These are phyloP conservation scores for Cylindroiulus punctatus DNA, from an alignment of 2,888 invertebrate species.

Conservation along the genomic window DNA sequence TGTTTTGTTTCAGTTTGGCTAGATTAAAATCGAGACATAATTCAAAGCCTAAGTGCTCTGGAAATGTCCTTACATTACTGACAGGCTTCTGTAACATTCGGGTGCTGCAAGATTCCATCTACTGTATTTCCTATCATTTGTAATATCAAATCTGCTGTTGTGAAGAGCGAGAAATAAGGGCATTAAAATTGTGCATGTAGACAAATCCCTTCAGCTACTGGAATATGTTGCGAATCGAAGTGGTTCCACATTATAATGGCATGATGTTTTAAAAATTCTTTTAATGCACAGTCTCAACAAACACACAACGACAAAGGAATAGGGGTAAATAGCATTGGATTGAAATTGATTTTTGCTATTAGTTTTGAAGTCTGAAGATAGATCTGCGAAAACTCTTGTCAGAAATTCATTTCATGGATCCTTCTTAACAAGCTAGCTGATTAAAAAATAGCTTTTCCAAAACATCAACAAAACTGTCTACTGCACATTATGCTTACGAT, in stretches of 20 bases:
- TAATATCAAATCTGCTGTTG: neutral
- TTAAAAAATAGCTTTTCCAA: too few species aligned
- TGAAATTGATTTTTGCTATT: too few species aligned
- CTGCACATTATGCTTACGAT: too few species aligned
- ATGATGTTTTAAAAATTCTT: too few species aligned
- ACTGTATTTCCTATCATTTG: neutral
- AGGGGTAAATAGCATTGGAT: too few species aligned
- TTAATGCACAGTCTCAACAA: too few species aligned
- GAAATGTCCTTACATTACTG: neutral
- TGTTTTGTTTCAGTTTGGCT: neutral
- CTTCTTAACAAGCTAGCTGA: too few species aligned
- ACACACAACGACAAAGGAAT: too few species aligned
- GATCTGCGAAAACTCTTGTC: too few species aligned
- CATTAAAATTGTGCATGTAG: neutral
- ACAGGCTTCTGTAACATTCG: neutral
- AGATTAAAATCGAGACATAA: conserved; percentile 19
- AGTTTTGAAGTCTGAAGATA: too few species aligned
- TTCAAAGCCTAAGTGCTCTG: neutral
- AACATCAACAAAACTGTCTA: too few species aligned
- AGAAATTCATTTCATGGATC: too few species aligned
- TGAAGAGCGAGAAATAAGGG: neutral
- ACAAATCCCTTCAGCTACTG: neutral
- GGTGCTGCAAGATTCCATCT: neutral
- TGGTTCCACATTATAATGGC: neutral
- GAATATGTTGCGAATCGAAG: neutral